A percentile compares a stretch with the other conserved stretches of the same genome.
Evolutionary conservation across 2,888 invertebrate species (phyloP).

Genomic region (Dicyrtoma fusca): DNA sequence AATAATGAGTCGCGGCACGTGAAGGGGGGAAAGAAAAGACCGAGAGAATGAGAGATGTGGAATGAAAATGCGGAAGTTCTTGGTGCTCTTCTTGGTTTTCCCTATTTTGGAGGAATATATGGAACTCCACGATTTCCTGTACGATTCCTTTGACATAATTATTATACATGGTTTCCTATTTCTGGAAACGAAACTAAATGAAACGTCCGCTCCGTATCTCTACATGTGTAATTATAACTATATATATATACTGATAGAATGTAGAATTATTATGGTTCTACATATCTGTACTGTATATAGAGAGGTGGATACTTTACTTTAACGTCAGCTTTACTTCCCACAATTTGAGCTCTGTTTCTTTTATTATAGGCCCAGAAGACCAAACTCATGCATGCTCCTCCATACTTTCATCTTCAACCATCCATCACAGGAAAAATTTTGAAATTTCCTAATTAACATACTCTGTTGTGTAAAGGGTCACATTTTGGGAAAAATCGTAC

Average conservation of each 20-base stretch:
- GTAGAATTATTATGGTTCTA: too few relatives aligned
- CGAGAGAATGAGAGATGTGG: constrained; percentile 13
- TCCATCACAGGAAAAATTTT: constrained; percentile 23
- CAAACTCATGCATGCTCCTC: not conserved
- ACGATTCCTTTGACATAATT: constrained; percentile 37
- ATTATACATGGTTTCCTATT: constrained; percentile 38
- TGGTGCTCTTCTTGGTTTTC: constrained; percentile 27
- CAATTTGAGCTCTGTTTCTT: not conserved
- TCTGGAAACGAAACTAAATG: constrained; percentile 18
- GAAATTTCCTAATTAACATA: constrained; percentile 30
- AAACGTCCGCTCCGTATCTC: not conserved
- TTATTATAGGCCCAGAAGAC: not conserved
- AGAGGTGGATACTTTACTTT: too few relatives aligned
- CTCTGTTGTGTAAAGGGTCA: not conserved
- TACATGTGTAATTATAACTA: too few relatives aligned
- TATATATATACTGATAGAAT: too few relatives aligned
- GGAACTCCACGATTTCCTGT: constrained; percentile 30
- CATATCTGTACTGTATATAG: too few relatives aligned
- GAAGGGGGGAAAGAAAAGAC: constrained; percentile 16
- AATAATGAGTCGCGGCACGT: constrained; percentile 38
- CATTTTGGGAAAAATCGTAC: too few relatives aligned
- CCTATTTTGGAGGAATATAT: constrained; percentile 30
- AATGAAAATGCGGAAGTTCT: constrained; percentile 36
- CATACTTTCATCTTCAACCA: constrained; percentile 25
- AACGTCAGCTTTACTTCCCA: too few relatives aligned